Base-by-base conservation (phyloP, 2,888 invertebrate genomes). In the Caenorhabditis becei region DNA sequence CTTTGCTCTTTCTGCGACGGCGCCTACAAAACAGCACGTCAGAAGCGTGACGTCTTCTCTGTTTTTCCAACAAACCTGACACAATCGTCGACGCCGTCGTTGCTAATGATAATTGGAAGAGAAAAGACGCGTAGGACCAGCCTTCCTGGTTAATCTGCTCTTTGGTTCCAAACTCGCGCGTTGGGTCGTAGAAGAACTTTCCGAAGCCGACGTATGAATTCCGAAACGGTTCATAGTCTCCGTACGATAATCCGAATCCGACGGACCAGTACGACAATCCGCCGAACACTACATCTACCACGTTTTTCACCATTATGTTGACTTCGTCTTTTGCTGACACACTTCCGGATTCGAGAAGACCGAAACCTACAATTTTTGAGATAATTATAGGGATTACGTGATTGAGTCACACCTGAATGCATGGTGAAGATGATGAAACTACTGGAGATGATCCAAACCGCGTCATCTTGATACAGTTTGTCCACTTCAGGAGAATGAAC, bases 251-350 rank as follows among this genome's bases (percentile, higher is more conserved):
- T 0, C 96, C 96, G 92, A 95, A 97, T 0, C 97, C 97, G 91
- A 97, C 96, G 41, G 95, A 94, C 97, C 97, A 97, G 92, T 97
- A 97, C 0, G 96, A 96, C 16, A 96, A 92, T 78, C 96, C 97
- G 2, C 97, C 97, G 23, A 97, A 93, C 0, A 96, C 95, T 63
- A 97, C 96, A 89, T 97, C 97, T 20, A 89, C 86, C 59, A 87
- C 87, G 0, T 96, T 94, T 92, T 97, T 97, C 95, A 97, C 96
- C 97, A 97, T 97, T 77, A 97, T 90, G 78, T 90, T 90, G 20
- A 89, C 84, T 53, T 90, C 90, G 63, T 90, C 89, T 82, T 90
- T 90, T 20, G 89, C 87, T 11, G 89, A 89, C 5, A 89, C 89
- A 69, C 89, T 85, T 49, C 90, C 90, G 20, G 88, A 88, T 77